phyloP scores from a whole-genome alignment of 2,113 vertebrate genomes.

The Pongo pygmaeus region DNA sequence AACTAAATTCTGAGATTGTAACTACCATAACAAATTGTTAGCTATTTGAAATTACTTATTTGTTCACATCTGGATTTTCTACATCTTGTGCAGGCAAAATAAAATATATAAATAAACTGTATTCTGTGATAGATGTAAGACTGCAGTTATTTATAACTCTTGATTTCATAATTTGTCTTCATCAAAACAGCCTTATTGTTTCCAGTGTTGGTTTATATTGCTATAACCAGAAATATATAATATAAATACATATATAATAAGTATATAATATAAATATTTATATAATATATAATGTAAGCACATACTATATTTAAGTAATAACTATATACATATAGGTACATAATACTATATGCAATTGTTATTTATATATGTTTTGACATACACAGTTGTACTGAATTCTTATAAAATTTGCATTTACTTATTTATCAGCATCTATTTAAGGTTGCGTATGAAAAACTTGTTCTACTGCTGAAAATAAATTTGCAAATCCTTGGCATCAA shows the following conservation, averaged over 20 bases:
- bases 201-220: conserved; percentile 30
- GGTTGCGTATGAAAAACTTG: conserved; percentile 9
- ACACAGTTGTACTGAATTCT: conserved; percentile 23
- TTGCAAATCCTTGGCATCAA: conserved; percentile 54
- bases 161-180: conserved; percentile 51
- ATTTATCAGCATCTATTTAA: background rate
- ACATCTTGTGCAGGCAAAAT: conserved; percentile 3
- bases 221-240: background rate
- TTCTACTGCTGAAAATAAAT: conserved; percentile 58
- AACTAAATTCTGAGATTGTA: conserved; percentile 24
- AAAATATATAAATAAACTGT: conserved; percentile 39
- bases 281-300: background rate
- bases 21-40: background rate
- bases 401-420: conserved; percentile 29
- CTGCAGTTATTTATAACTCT: conserved; percentile 29
- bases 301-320: background rate
- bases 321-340: background rate
- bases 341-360: background rate
- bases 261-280: background rate
- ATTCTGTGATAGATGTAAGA: background rate
- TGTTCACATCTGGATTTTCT: background rate
- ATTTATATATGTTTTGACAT: background rate
- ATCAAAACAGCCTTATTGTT: conserved; percentile 33
- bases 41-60: conserved; percentile 27
- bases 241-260: background rate